Evolutionary conservation across 2,888 invertebrate genomes (phyloP).

Genomic region (Cryptocephalus moraei): DNA sequence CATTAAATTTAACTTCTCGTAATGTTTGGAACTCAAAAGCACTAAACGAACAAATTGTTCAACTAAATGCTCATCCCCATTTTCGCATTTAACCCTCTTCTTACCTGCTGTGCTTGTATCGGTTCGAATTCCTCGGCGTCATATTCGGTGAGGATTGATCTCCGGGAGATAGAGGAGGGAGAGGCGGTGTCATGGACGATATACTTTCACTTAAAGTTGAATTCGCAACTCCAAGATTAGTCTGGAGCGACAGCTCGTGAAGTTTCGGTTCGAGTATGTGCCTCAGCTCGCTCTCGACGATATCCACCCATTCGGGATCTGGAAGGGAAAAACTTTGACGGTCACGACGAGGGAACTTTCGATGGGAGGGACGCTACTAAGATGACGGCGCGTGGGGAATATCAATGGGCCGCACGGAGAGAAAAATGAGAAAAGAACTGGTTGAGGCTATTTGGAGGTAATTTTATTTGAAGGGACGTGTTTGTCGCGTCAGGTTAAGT

Average conservation of each 20-base stretch:
- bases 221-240: slow-evolving; percentile 47
- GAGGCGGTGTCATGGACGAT: slow-evolving; percentile 65
- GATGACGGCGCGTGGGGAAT: too few species aligned
- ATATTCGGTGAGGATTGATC: slow-evolving; percentile 41
- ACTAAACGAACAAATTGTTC: too few species aligned
- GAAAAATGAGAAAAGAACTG: too few species aligned
- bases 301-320: slow-evolving; percentile 72
- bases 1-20: too few species aligned
- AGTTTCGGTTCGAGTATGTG: slow-evolving; percentile 67
- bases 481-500: too few species aligned
- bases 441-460: too few species aligned
- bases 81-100: neutral
- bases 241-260: slow-evolving; percentile 48
- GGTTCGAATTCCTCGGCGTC: slow-evolving; percentile 36
- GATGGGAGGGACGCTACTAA: too few species aligned
- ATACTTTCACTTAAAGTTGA: slow-evolving; percentile 56
- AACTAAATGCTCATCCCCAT: too few species aligned
- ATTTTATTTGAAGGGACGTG: too few species aligned
- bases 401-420: too few species aligned
- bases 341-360: too few species aligned
- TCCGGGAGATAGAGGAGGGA: slow-evolving; percentile 65
- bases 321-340: slow-evolving; percentile 24
- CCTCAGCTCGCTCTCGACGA: slow-evolving; percentile 68
- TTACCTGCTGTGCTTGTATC: slow-evolving; percentile 39
- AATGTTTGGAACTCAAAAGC: too few species aligned